Conservation (phyloP, 2,113 vertebrate species). For the Dryoscopus gambensis region DNA sequence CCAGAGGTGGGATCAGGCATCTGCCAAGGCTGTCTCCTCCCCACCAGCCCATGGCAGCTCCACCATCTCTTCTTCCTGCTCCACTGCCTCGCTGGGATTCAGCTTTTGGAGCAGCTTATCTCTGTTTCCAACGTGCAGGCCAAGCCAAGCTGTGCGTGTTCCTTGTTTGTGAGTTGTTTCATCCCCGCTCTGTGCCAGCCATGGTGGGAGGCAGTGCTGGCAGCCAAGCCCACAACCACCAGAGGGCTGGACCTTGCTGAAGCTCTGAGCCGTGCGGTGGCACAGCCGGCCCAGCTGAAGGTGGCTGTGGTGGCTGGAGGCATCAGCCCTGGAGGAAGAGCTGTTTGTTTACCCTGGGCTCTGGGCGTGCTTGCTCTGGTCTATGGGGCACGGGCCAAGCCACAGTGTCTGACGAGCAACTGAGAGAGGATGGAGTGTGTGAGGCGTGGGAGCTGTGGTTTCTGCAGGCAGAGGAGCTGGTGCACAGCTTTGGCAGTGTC, state of each 20-base stretch:
- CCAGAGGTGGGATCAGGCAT: neutral
- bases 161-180: slow-evolving; percentile 2
- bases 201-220: neutral
- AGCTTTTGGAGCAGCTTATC: neutral
- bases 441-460: neutral
- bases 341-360: slow-evolving; percentile 1
- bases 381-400: neutral
- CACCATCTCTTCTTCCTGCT: rapidly evolving
- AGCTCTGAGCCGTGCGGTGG: neutral
- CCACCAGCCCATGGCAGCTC: rapidly evolving
- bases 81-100: neutral
- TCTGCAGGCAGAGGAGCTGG: neutral
- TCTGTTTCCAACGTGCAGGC: neutral
- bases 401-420: rapidly evolving
- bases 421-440: neutral
- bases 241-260: neutral
- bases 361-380: neutral
- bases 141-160: neutral
- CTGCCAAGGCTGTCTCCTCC: neutral
- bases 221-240: neutral
- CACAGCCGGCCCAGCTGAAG: rapidly evolving
- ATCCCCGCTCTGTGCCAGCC: neutral
- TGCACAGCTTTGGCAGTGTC: neutral
- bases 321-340: neutral
- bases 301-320: neutral